Base-by-base conservation (phyloP, 30 jellyfish, hydroid and myxozoan species). In the Mastigias papua region DNA sequence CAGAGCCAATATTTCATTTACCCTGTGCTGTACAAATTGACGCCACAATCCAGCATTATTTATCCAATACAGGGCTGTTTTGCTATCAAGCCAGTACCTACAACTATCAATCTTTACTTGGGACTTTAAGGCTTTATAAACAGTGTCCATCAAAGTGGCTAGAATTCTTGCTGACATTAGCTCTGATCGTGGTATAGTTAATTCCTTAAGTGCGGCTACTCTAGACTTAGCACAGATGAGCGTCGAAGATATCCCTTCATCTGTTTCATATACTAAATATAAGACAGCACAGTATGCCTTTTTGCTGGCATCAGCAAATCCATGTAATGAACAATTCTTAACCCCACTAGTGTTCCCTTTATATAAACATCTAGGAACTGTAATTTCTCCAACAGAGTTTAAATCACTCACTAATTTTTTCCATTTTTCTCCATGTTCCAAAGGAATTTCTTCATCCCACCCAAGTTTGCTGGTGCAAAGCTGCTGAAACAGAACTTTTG, bases 361-460 rank as follows among this genome's bases (percentile, higher is more conserved):
- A 74, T 21, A 35, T 8, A 33, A 35, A 26, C 74, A 74, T 34
- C 80, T 69, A 0, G 86, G 86, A 8, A 34, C 15, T n/a, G 80
- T 28, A 23, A 69, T 69, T 30, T 9, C 29, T 16, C 80, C 80
- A 25, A 23, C 80, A 4, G 54, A 42, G 54, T 72, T 28, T 61
- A 72, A 25, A 17, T 72, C 84, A 21, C 35, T 76, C 48, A 54
- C 29, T 76, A 74, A 76, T 37, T 32, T 17, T 10, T 48, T 17
- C 87, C 87, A 76, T 76, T 25, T 28, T 33, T 48, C 51, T 37
- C 32, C 54, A 16, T 76, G 46, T 1, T 25, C 76, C 2, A 25
- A 58, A 48, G 58, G 22, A 25, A 76, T 25, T 16, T 76, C 66
- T 48, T 76, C 76, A 51, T 79, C 90, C 90, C 90, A 79, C 29